Conservation (phyloP, 2,113 vertebrate species). For the Athene cunicularia region DNA sequence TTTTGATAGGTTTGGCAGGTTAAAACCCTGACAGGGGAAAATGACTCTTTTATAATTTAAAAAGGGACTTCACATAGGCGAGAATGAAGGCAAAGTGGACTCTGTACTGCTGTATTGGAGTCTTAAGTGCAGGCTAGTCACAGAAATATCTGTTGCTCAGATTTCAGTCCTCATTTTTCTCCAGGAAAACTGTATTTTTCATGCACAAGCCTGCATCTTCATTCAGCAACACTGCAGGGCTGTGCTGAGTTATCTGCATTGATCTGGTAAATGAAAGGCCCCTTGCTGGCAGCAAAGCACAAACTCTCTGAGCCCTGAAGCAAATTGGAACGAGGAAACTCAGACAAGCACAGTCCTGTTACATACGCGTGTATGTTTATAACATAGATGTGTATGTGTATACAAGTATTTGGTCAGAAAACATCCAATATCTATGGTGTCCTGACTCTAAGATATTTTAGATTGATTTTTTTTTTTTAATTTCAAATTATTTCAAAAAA, state of each 20-base stretch:
- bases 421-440: background rate
- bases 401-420: background rate
- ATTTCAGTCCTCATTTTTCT: background rate
- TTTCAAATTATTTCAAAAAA: background rate
- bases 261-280: slow-evolving; percentile 45
- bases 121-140: background rate
- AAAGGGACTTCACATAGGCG: background rate
- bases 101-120: background rate
- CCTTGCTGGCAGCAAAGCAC: background rate
- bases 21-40: background rate
- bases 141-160: background rate
- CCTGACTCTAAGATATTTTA: background rate
- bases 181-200: background rate
- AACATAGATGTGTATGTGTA: background rate
- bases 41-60: background rate
- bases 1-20: background rate
- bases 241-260: slow-evolving; percentile 21
- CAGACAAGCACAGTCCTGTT: background rate
- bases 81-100: background rate
- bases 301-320: background rate
- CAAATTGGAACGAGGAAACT: background rate
- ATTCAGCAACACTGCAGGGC: background rate
- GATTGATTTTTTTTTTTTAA: background rate
- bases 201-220: background rate
- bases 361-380: background rate